Conservation (phyloP, 1,140 invertebrate genomes). For the Helicoverpa zea region DNA sequence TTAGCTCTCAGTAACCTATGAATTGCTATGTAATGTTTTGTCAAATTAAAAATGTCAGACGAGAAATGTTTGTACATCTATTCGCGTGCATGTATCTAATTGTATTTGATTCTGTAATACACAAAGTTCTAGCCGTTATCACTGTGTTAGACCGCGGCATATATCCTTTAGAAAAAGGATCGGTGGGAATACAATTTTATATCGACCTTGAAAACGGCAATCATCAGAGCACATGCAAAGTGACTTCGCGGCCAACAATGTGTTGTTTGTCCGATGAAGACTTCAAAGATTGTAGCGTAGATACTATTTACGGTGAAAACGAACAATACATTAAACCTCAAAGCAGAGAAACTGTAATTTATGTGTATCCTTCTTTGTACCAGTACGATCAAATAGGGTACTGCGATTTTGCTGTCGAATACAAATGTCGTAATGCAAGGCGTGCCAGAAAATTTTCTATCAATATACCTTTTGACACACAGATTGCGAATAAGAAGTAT, state of each 20-base stretch:
- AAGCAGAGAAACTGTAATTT: constrained; percentile 65
- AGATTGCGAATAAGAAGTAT: constrained; percentile 48
- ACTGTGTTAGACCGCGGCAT: constrained; percentile 71
- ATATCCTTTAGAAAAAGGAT: constrained; percentile 63
- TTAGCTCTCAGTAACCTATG: background rate
- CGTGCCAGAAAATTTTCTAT: constrained; percentile 52
- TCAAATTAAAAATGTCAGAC: constrained; percentile 42
- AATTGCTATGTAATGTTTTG: background rate
- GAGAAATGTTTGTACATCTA: constrained; percentile 39
- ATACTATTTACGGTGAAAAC: constrained; percentile 57
- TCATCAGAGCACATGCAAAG: constrained; percentile 55
- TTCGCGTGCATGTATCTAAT: constrained; percentile 22
- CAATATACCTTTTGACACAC: constrained; percentile 71
- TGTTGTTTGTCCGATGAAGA: constrained; percentile 65
- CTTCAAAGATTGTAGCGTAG: constrained; percentile 60
- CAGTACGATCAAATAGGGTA: constrained; percentile 71
- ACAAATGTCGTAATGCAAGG: constrained; percentile 57
- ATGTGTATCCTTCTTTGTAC: constrained; percentile 63
- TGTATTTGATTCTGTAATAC: constrained; percentile 16
- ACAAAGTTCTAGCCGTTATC: constrained; percentile 52
- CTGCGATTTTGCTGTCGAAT: constrained; percentile 65
- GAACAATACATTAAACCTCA: constrained; percentile 57
- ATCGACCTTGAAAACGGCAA: constrained; percentile 70
- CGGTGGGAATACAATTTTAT: constrained; percentile 71
- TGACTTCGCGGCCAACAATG: constrained; percentile 59